Percentiles rank a stretch among this genome's conserved stretches.
phyloP scores from a whole-genome alignment of 1,140 invertebrate genomes.

The Globodera ellingtonae region DNA sequence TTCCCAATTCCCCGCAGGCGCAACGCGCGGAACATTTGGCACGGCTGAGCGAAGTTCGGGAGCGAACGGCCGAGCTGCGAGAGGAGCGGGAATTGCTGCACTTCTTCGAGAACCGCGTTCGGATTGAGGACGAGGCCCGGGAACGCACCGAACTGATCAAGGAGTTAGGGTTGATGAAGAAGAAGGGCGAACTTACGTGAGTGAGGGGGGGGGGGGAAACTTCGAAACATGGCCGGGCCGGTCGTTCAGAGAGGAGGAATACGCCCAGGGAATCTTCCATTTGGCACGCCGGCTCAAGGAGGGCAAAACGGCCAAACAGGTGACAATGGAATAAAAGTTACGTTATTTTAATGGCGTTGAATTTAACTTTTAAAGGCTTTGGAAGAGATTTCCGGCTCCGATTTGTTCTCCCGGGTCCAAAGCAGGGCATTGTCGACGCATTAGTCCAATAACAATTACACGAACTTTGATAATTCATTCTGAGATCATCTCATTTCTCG shows the following conservation, averaged over 20 bases:
- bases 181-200: conserved; percentile 19
- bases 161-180: conserved; percentile 46
- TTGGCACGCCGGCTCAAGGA: conserved; percentile 33
- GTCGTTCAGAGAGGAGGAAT: conserved; percentile 47
- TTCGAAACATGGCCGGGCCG: not conserved
- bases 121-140: conserved; percentile 56
- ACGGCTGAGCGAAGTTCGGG: conserved; percentile 48
- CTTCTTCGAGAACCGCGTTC: conserved; percentile 62
- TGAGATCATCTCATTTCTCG: not conserved
- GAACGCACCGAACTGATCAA: conserved; percentile 49
- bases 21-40: conserved; percentile 40
- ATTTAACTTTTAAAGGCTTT: conserved; percentile 4
- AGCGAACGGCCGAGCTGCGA: conserved; percentile 36
- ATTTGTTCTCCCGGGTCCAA: not conserved
- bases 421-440: not conserved
- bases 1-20: conserved; percentile 17
- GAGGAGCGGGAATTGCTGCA: conserved; percentile 50
- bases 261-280: conserved; percentile 47
- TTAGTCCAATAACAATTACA: not conserved
- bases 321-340: not conserved
- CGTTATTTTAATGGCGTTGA: not conserved
- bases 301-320: conserved; percentile 21
- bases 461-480: not conserved
- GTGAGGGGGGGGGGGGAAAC: not conserved
- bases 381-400: not conserved